Percentiles rank a stretch among this genome's conserved stretches.
Evolutionary conservation across 2,113 vertebrate species (phyloP).

Genomic region (Chaetodon trifascialis): DNA sequence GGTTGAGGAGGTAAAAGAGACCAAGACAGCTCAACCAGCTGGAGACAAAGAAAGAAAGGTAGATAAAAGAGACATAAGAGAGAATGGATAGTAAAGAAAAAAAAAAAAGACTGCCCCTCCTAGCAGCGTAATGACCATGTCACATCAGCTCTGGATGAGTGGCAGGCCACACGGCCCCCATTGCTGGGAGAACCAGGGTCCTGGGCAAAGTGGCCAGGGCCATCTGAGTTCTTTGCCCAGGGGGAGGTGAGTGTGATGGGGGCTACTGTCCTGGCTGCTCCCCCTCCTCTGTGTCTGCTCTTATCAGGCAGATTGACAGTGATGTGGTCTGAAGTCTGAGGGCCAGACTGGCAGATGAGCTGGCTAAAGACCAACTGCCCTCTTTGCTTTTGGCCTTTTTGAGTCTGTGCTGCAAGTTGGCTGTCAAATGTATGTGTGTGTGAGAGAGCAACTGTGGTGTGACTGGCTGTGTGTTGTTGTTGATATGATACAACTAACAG

Average conservation of each 20-base stretch:
- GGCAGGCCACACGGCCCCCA: slow-evolving; percentile 66
- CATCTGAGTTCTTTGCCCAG: slow-evolving; percentile 78
- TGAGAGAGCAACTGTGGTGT: slow-evolving; percentile 37
- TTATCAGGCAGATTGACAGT: slow-evolving; percentile 74
- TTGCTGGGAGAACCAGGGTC: slow-evolving; percentile 60
- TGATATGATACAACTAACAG: slow-evolving; percentile 38
- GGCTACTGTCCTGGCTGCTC: slow-evolving; percentile 67
- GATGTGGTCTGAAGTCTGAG: slow-evolving; percentile 71
- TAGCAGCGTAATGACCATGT: slow-evolving; percentile 74
- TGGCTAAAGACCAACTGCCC: slow-evolving; percentile 80
- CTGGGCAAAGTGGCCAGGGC: slow-evolving; percentile 67
- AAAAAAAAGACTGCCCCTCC: slow-evolving; percentile 46
- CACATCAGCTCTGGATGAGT: slow-evolving; percentile 78
- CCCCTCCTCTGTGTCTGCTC: slow-evolving; percentile 61
- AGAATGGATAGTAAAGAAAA: slow-evolving; percentile 39
- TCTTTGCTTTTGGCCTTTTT: slow-evolving; percentile 75
- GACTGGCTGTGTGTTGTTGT: slow-evolving; percentile 24
- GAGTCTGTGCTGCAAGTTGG: slow-evolving; percentile 59
- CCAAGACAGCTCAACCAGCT: background rate
- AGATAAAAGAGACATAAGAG: slow-evolving; percentile 5
- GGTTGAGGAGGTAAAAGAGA: slow-evolving; percentile 13
- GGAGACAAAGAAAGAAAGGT: slow-evolving; percentile 29
- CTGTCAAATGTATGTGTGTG: slow-evolving; percentile 48
- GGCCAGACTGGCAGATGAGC: slow-evolving; percentile 76
- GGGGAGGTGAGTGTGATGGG: slow-evolving; percentile 75